Evolutionary conservation across 2,888 invertebrate genomes (phyloP).

Genomic region (Pristionchus japonicus): DNA sequence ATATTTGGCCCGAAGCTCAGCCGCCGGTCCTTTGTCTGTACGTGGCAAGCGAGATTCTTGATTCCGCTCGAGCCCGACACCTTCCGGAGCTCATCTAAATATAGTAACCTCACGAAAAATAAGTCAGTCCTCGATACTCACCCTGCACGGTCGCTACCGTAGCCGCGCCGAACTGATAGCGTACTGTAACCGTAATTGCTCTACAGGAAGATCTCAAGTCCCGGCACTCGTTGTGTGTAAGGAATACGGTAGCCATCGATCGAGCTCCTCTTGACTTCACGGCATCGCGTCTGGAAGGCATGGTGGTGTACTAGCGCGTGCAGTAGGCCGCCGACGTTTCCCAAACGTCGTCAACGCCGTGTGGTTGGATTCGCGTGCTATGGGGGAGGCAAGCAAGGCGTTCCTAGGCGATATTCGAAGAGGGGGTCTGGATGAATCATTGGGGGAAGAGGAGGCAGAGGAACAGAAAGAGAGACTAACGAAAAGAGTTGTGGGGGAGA

Average conservation of each 20-base stretch:
- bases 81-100: slow-evolving; percentile 21
- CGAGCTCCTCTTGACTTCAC: slow-evolving; percentile 50
- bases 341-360: slow-evolving; percentile 26
- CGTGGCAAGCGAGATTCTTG: slow-evolving; percentile 59
- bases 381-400: neutral
- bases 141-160: slow-evolving; percentile 34
- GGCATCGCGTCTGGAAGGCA: slow-evolving; percentile 13
- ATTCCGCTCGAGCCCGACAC: slow-evolving; percentile 41
- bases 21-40: slow-evolving; percentile 55
- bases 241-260: slow-evolving; percentile 55
- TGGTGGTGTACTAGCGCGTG: neutral
- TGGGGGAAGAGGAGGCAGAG: neutral
- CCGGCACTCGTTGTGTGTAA: slow-evolving; percentile 57
- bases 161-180: slow-evolving; percentile 29
- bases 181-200: neutral
- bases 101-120: neutral
- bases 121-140: neutral
- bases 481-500: neutral
- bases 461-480: slow-evolving; percentile 4
- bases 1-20: slow-evolving; percentile 50
- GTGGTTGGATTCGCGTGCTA: neutral
- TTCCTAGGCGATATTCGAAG: slow-evolving; percentile 16
- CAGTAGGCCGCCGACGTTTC: slow-evolving; percentile 9
- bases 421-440: neutral
- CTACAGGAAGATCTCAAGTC: slow-evolving; percentile 54